Conservation (phyloP, 1,140 invertebrate species). For the Akabosia matsudoensis region DNA sequence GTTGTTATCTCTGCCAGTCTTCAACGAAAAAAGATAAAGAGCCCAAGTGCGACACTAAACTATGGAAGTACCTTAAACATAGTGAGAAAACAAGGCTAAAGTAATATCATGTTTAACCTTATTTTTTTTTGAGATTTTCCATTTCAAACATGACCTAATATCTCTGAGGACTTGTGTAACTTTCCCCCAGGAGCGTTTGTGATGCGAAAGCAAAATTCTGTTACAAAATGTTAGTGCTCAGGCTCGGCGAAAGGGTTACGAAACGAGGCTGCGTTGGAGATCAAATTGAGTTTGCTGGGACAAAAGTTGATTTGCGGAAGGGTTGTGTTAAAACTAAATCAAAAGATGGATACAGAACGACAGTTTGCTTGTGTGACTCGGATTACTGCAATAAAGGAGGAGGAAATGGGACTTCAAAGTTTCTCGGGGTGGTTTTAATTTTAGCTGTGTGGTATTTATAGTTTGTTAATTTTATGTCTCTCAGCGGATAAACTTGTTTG, state of each 20-base stretch:
- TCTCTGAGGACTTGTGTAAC: too few species aligned
- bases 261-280: background rate
- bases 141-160: too few species aligned
- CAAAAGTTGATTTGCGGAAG: background rate
- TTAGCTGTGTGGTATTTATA: too few species aligned
- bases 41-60: background rate
- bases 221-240: background rate
- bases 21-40: slow-evolving; percentile 5
- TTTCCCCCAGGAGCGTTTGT: too few species aligned
- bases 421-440: too few species aligned
- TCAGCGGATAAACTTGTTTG: too few species aligned
- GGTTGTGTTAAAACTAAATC: background rate
- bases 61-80: slow-evolving; percentile 13
- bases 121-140: too few species aligned
- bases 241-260: background rate
- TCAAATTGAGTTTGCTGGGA: background rate
- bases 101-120: too few species aligned
- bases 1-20: slow-evolving; percentile 11
- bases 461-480: too few species aligned
- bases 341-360: background rate
- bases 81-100: background rate
- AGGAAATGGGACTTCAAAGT: too few species aligned
- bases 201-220: too few species aligned
- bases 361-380: background rate
- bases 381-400: background rate